Evolutionary conservation across 2,113 vertebrate species (phyloP).

Genomic region (Tetrao urogallus): DNA sequence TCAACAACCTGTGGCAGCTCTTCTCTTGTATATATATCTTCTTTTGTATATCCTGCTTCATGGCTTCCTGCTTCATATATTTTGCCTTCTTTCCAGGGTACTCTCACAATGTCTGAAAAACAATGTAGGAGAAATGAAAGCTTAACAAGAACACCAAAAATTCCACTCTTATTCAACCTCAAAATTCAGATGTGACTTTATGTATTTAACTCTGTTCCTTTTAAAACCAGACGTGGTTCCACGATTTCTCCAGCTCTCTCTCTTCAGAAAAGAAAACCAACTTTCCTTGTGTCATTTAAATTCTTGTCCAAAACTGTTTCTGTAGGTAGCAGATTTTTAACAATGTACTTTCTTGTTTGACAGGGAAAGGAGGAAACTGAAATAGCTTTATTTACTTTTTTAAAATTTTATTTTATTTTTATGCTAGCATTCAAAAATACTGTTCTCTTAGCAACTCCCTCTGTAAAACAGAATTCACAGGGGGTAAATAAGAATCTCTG

Average conservation of each 20-base stretch:
- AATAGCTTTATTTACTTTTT: not conserved
- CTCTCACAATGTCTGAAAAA: not conserved
- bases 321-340: not conserved
- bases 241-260: rapidly evolving
- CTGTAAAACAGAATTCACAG: not conserved
- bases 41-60: not conserved
- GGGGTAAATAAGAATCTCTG: not conserved
- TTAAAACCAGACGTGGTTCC: not conserved
- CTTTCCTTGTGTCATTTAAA: not conserved
- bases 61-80: not conserved
- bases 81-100: not conserved
- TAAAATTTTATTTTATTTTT: not conserved
- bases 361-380: not conserved
- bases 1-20: not conserved
- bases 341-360: not conserved
- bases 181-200: not conserved
- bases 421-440: not conserved
- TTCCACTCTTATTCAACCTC: not conserved
- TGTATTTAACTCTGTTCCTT: not conserved
- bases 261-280: not conserved
- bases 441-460: not conserved
- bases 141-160: not conserved
- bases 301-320: not conserved
- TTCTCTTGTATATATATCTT: not conserved
- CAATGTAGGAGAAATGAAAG: not conserved